Evolutionary conservation across 2,797 vertebrate genomes (phyloP).

Genomic region (Oophaga sylvatica): DNA sequence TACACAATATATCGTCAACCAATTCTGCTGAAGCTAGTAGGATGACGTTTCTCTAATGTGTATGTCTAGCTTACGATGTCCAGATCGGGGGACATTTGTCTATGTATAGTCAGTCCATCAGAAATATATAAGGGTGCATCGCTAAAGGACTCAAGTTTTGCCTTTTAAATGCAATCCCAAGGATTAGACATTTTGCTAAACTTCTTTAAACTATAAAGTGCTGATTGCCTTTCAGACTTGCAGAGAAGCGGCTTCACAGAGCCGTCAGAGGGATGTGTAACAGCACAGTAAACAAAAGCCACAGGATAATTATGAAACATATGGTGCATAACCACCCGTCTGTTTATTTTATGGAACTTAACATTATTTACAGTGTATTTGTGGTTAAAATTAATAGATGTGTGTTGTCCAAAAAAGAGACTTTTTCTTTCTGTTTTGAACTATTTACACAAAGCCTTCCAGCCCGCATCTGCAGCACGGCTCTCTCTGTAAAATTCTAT

Average conservation of each 20-base stretch:
- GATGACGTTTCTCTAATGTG: background rate
- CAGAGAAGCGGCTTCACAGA: conserved; percentile 67
- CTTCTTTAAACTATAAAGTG: conserved; percentile 19
- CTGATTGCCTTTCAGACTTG: conserved; percentile 28
- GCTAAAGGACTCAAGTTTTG: background rate
- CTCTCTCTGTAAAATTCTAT: conserved; percentile 55
- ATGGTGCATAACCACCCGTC: conserved; percentile 65
- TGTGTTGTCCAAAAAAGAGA: conserved; percentile 63
- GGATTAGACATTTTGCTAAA: conserved; percentile 10
- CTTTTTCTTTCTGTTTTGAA: conserved; percentile 62
- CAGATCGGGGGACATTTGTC: background rate
- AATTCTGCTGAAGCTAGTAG: no score
- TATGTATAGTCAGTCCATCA: background rate
- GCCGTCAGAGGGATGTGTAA: conserved; percentile 66
- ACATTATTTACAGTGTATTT: conserved; percentile 71
- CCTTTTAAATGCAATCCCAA: conserved; percentile 22
- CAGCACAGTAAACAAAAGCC: conserved; percentile 68
- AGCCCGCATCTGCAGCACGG: conserved; percentile 58
- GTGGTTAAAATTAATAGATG: conserved; percentile 72
- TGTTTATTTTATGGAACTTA: conserved; percentile 72
- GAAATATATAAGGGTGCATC: background rate
- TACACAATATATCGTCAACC: background rate
- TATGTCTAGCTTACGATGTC: background rate
- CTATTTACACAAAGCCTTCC: conserved; percentile 55
- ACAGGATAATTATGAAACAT: conserved; percentile 71